Conservation (phyloP, 1,140 invertebrate species). For the Thalassaphorura encarpata region DNA sequence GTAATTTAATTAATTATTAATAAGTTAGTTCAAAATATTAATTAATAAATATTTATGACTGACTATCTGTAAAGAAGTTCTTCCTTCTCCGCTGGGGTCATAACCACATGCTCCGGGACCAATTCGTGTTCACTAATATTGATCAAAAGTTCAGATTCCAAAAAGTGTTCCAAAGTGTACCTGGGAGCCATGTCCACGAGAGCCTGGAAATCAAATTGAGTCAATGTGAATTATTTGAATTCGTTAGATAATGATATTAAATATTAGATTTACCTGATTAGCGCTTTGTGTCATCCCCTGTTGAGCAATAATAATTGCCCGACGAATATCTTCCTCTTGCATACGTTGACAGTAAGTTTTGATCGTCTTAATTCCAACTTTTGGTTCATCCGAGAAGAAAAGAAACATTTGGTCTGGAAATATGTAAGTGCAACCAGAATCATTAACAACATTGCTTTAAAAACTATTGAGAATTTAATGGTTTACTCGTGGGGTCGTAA, state of each 20-base stretch:
- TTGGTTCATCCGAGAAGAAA: constrained; percentile 97
- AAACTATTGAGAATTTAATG: no score
- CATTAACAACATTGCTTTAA: no score
- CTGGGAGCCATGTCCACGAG: constrained; percentile 97
- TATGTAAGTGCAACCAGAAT: not conserved
- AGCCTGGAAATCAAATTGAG: constrained; percentile 48
- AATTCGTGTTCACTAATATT: constrained; percentile 99
- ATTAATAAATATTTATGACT: constrained; percentile 41
- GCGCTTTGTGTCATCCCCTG: constrained; percentile 97
- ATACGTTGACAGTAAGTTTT: constrained; percentile 98
- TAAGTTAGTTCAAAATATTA: not conserved
- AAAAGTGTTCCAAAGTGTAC: constrained; percentile 96
- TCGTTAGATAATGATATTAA: not conserved
- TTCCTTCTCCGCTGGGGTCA: constrained; percentile 94
- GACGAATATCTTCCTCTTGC: constrained; percentile 98
- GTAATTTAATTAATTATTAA: no score
- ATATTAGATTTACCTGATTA: constrained; percentile 72
- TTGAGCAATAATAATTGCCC: constrained; percentile 92
- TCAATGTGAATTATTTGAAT: not conserved
- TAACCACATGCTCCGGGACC: constrained; percentile 96
- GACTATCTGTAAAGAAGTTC: constrained; percentile 88
- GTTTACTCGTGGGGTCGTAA: constrained; percentile 84
- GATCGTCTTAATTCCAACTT: constrained; percentile 98
- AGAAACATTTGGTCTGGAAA: constrained; percentile 92
- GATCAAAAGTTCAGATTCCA: constrained; percentile 95